Evolutionary conservation across 1,140 invertebrate genomes (phyloP).

Genomic region (Drosophila bocki): DNA sequence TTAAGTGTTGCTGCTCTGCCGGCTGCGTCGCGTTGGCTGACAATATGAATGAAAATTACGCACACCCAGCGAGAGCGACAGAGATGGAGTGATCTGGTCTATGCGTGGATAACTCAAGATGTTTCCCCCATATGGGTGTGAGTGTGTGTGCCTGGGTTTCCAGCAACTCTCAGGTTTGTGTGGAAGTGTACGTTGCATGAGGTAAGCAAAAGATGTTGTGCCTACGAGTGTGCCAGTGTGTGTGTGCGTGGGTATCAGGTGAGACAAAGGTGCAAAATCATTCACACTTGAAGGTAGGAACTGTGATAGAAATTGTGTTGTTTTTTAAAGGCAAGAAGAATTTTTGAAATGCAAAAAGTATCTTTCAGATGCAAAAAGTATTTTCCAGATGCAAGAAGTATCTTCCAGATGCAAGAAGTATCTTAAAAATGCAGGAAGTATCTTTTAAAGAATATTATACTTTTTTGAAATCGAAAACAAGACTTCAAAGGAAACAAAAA

Average conservation of each 20-base stretch:
- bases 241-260: constrained; percentile 50
- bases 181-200: constrained; percentile 65
- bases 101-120: constrained; percentile 68
- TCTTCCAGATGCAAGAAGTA: no score
- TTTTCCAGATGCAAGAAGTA: no score
- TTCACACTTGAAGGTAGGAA: constrained; percentile 14
- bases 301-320: neutral
- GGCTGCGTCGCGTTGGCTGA: constrained; percentile 66
- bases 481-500: neutral
- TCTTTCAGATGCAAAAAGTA: no score
- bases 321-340: no score
- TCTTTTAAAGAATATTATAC: no score
- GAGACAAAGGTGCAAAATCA: constrained; percentile 39
- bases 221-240: constrained; percentile 40
- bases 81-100: constrained; percentile 48
- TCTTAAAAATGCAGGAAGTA: no score
- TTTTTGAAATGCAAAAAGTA: no score
- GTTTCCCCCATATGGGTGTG: constrained; percentile 28
- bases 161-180: constrained; percentile 20
- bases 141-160: constrained; percentile 32
- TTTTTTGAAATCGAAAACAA: neutral
- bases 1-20: constrained; percentile 23
- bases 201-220: constrained; percentile 71
- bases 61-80: constrained; percentile 60
- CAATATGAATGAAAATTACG: constrained; percentile 80